Conservation (phyloP, 2,797 vertebrate genomes). For the Dicrostonyx torquatus region DNA sequence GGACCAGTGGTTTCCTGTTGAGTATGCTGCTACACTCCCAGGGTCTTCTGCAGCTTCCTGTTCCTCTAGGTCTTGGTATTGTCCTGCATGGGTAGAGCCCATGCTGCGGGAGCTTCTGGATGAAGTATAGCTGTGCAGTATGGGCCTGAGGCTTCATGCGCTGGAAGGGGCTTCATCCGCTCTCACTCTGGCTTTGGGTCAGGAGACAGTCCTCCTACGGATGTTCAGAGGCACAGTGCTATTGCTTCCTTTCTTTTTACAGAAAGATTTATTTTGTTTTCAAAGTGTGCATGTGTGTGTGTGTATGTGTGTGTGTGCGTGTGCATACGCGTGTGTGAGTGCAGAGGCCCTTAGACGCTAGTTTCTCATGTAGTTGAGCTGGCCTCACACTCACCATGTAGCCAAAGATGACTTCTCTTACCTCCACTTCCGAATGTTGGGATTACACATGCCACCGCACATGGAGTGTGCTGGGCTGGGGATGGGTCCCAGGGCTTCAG, state of each 20-base stretch:
- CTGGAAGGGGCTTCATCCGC: background rate
- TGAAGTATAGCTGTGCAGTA: no score
- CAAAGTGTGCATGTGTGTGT: background rate
- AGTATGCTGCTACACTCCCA: accelerated
- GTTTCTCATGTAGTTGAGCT: no score
- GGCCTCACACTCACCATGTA: background rate
- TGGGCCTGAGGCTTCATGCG: background rate
- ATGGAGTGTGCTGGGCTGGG: no score
- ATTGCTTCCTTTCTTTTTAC: background rate
- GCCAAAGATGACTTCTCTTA: background rate
- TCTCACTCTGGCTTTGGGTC: background rate
- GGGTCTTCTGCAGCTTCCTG: background rate
- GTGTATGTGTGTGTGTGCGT: no score
- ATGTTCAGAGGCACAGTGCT: background rate
- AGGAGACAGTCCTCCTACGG: background rate
- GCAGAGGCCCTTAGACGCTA: no score
- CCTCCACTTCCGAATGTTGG: no score
- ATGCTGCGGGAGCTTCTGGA: no score
- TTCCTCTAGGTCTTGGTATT: background rate
- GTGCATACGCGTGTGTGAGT: accelerated
- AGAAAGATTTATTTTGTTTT: background rate
- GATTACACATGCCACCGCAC: no score
- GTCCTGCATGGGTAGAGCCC: background rate
- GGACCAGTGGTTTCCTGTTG: background rate
- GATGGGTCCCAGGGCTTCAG: no score